Percentiles rank a stretch among this genome's conserved stretches.
Conservation (phyloP, 2,888 invertebrate genomes). For the Kryphioiulus occultus region DNA sequence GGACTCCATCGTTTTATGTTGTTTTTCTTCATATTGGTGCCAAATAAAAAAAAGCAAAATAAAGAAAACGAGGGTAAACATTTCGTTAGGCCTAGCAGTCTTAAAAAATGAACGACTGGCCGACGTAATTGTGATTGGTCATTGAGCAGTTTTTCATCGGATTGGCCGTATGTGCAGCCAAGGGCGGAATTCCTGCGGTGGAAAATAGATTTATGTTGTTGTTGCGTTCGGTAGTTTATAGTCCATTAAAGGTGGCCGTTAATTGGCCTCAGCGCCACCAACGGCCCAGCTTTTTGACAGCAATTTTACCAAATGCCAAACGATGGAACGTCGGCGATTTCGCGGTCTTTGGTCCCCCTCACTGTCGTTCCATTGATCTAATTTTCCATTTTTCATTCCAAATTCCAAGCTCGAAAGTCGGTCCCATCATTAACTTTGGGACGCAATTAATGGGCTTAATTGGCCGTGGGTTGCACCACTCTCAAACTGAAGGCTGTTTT, state of each 20-base stretch:
- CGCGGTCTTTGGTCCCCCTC: background rate
- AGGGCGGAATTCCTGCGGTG: background rate
- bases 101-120: conserved; percentile 7
- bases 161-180: background rate
- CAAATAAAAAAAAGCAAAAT: background rate
- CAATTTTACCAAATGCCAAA: background rate
- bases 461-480: background rate
- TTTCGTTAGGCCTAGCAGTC: background rate
- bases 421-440: background rate
- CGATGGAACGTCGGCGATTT: background rate
- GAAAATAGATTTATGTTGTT: conserved; percentile 26
- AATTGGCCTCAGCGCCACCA: background rate
- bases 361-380: background rate
- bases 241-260: conserved; percentile 24
- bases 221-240: background rate
- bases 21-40: background rate
- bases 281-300: background rate
- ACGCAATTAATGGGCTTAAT: background rate
- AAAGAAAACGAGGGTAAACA: background rate
- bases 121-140: conserved; percentile 22
- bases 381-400: too few species aligned
- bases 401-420: too few species aligned
- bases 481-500: too few species aligned
- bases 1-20: background rate
- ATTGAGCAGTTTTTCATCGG: conserved; percentile 20